Evolutionary conservation across 2,888 invertebrate species (phyloP), one percentile per base, ranked within the genome.

Genomic region (Sinhomidia bicolor): DNA sequence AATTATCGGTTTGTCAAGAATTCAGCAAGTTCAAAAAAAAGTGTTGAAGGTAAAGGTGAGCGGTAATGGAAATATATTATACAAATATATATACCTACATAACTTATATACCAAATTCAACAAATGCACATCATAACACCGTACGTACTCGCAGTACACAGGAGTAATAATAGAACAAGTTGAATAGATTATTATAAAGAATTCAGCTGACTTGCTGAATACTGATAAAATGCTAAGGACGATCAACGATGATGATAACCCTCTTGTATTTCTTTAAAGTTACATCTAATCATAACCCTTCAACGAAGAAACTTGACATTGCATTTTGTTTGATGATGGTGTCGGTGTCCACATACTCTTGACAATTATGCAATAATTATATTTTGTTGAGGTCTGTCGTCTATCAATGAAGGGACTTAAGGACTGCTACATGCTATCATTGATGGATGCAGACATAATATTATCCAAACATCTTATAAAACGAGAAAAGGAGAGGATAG

Each of bases 281-380:
- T 51, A 76, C 54, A 29, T 76, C 14, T 68, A 23, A 26, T 36
- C 0, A 9, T 57, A 74, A 74, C 29, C 51, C 23, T 51, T 44
- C n/a, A 32, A 29, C 41, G 14, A 29, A 74, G 74, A 47, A 47
- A 74, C 74, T 76, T 76, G 51, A 76, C 76, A 76, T 76, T 76
- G 76, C 76, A 76, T 29, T 76, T 62, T 60, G 62, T 0, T 26
- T n/a, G 51, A n/a, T 76, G 29, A n/a, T 76, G 29, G 6, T 51
- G 26, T n/a, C 5, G 14, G 47, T 26, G 32, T 10, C 4, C 10
- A 71, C 5, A 9, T 2, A 17, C 10, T 2, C 2, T 7, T 47
- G 74, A 9, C 17, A 51, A 76, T 76, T 76, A 51, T 51, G 76
- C 20, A 76, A 76, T 76, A 5, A 26, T 44, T n/a, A 57, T 62